phyloP scores from a whole-genome alignment of 2,797 vertebrate genomes.

The Sparus aurata region DNA sequence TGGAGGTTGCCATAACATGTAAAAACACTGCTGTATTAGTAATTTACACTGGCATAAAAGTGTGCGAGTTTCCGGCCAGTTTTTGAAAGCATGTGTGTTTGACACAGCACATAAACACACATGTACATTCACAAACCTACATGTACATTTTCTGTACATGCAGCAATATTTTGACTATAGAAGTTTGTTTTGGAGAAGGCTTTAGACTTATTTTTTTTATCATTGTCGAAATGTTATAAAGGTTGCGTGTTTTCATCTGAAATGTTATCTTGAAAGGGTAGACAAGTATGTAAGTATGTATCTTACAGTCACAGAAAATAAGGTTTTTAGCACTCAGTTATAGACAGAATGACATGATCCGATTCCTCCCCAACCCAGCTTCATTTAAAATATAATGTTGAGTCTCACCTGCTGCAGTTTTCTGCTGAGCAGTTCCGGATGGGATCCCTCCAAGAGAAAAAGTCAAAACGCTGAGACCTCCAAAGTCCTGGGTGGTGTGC shows the following conservation, averaged over 20 bases:
- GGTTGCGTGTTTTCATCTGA: background rate
- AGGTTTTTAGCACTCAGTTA: background rate
- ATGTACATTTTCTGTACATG: background rate
- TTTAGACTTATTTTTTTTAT: no score
- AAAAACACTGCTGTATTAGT: constrained; percentile 36
- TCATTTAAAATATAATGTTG: background rate
- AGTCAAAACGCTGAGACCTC: constrained; percentile 90
- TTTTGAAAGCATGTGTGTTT: constrained; percentile 35
- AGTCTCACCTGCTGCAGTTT: constrained; percentile 87
- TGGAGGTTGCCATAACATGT: constrained; percentile 40
- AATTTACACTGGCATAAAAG: constrained; percentile 31
- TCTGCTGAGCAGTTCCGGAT: constrained; percentile 86
- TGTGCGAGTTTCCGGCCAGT: constrained; percentile 23
- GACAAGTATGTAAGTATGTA: background rate
- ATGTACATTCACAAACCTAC: constrained; percentile 4
- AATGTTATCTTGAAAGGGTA: constrained; percentile 6
- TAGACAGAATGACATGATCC: background rate
- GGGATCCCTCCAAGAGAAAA: constrained; percentile 95
- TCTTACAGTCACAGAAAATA: background rate
- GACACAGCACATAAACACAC: constrained; percentile 30
- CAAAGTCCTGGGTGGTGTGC: constrained; percentile 94
- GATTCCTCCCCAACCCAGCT: background rate
- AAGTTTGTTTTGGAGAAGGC: background rate
- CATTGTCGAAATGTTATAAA: background rate
- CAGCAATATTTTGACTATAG: background rate